These are phyloP conservation scores for Netelia melanura DNA, from an alignment of 2,888 invertebrate genomes.

Conservation along the genomic window DNA sequence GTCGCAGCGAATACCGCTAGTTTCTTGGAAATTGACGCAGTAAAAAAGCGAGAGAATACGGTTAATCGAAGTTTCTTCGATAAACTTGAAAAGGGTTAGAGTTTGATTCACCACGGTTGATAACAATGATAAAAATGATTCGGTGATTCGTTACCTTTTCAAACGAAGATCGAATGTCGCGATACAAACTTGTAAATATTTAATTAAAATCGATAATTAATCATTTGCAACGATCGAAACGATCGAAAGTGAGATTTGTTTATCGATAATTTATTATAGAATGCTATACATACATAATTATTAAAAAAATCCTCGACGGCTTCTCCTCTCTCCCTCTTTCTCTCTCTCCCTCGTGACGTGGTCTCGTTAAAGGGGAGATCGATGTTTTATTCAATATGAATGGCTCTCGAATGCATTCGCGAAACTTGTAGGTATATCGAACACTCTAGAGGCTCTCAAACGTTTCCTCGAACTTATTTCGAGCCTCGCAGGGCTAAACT, in stretches of 20 bases:
- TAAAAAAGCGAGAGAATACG: slow-evolving; percentile 14
- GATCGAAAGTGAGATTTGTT: too few relatives aligned
- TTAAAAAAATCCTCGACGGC: too few relatives aligned
- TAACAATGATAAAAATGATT: too few relatives aligned
- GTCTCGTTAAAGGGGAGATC: slow-evolving; percentile 1
- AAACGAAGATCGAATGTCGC: too few relatives aligned
- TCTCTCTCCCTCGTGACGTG: neutral
- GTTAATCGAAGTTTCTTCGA: neutral
- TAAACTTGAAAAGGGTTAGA: neutral
- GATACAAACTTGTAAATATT: too few relatives aligned
- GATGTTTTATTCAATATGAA: slow-evolving; percentile 58
- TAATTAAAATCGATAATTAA: too few relatives aligned
- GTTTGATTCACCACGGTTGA: neutral
- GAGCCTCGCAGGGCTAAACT: neutral
- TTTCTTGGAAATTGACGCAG: slow-evolving; percentile 80
- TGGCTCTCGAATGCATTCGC: slow-evolving; percentile 43
- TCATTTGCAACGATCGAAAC: too few relatives aligned
- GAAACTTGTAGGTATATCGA: slow-evolving; percentile 44
- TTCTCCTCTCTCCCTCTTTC: neutral
- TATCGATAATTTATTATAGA: too few relatives aligned
- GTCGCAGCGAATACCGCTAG: slow-evolving; percentile 79
- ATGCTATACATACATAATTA: too few relatives aligned
- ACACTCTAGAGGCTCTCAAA: slow-evolving; percentile 11
- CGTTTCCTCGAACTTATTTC: slow-evolving; percentile 15
- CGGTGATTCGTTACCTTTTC: too few relatives aligned